A percentile compares a stretch with the other conserved stretches of the same genome.
These are phyloP conservation scores for Phyllostomus hastatus DNA, from an alignment of 2,113 vertebrate species.

Conservation along the genomic window DNA sequence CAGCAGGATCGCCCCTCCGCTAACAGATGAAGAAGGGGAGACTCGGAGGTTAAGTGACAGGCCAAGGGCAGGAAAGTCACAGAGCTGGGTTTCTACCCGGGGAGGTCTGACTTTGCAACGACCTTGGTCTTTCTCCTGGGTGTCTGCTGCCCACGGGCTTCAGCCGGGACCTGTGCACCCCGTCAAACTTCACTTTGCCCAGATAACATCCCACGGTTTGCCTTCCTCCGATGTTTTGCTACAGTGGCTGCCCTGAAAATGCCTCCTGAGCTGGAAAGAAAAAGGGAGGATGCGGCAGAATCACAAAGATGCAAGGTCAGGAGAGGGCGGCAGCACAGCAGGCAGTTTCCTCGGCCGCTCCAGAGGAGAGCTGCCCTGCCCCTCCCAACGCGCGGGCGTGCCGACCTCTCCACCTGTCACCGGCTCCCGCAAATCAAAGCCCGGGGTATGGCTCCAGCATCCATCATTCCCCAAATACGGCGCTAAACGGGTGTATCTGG, in stretches of 20 bases:
- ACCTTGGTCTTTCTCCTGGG: accelerated
- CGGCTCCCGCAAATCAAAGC: not conserved
- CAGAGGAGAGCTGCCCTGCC: not conserved
- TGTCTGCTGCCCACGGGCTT: not conserved
- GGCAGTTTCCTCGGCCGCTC: not conserved
- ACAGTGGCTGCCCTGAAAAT: not conserved
- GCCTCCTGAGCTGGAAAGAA: not conserved
- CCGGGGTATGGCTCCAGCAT: not conserved
- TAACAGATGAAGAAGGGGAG: not conserved
- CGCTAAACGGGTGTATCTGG: not conserved
- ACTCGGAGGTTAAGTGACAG: not conserved
- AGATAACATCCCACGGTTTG: accelerated
- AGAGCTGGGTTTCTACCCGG: not conserved
- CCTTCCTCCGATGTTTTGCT: not conserved
- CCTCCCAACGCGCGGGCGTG: not conserved
- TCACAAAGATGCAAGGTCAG: not conserved
- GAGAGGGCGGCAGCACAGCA: not conserved
- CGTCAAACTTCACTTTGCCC: not conserved
- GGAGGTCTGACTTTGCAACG: not conserved
- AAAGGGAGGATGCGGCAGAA: not conserved
- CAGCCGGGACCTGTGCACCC: not conserved
- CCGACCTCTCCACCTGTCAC: not conserved
- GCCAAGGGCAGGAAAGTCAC: not conserved
- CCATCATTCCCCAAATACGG: not conserved
- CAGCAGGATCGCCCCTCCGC: not conserved